Evolutionary conservation across 1,140 invertebrate species (phyloP).

Genomic region (Asobara japonica): DNA sequence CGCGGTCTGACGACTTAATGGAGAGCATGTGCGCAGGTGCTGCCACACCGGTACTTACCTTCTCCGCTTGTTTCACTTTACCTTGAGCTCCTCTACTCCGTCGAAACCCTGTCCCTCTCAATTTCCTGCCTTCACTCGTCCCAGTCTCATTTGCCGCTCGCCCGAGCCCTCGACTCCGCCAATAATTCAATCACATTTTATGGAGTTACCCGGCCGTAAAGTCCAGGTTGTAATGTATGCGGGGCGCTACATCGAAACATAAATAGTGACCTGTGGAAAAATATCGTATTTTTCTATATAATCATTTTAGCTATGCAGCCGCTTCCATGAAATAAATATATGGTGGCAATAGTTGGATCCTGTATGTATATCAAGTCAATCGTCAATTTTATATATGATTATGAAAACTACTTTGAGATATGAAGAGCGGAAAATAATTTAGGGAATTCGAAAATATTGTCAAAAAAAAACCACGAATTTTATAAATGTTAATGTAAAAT

Average conservation of each 20-base stretch:
- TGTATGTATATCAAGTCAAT: too few relatives aligned
- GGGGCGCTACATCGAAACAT: not conserved
- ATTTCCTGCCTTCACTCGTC: not conserved
- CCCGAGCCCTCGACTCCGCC: not conserved
- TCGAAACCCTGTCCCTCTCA: not conserved
- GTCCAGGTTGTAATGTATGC: not conserved
- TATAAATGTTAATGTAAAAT: too few relatives aligned
- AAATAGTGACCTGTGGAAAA: not conserved
- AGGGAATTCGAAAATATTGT: too few relatives aligned
- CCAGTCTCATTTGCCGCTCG: not conserved
- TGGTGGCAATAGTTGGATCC: too few relatives aligned
- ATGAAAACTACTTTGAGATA: too few relatives aligned
- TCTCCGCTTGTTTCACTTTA: not conserved
- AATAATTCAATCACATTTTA: constrained; percentile 12
- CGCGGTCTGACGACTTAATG: constrained; percentile 5
- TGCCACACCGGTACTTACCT: not conserved
- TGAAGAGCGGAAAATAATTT: too few relatives aligned
- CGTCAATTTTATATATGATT: too few relatives aligned
- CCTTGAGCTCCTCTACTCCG: not conserved
- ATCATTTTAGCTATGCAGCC: too few relatives aligned
- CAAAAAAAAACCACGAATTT: too few relatives aligned
- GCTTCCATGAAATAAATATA: too few relatives aligned
- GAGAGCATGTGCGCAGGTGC: constrained; percentile 1
- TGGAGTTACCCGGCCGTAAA: not conserved
- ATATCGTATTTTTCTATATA: not conserved